Conservation (phyloP, 2,113 vertebrate genomes). For the Ia io region DNA sequence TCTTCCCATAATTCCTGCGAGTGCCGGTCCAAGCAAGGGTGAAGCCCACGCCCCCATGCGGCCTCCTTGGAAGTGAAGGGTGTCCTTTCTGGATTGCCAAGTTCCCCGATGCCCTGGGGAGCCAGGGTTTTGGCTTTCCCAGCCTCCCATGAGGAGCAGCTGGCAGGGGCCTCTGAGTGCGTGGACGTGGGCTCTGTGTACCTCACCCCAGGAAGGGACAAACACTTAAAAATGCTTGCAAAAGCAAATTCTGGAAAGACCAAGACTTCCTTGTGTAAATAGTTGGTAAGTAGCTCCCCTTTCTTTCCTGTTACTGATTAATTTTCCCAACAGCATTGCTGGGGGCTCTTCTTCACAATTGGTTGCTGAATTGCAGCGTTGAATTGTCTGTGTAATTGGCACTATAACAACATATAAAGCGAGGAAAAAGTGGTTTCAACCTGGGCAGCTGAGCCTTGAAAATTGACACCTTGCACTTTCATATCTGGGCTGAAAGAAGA, state of each 20-base stretch:
- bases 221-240: background rate
- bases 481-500: background rate
- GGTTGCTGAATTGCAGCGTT: slow-evolving; percentile 53
- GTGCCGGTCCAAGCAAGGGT: background rate
- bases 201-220: background rate
- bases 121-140: background rate
- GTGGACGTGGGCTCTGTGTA: background rate
- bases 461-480: slow-evolving; percentile 5
- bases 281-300: slow-evolving; percentile 19
- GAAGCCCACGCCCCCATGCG: background rate
- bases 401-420: slow-evolving; percentile 58
- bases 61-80: background rate
- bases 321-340: slow-evolving; percentile 61
- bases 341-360: slow-evolving; percentile 26
- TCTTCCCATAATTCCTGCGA: background rate
- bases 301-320: slow-evolving; percentile 52
- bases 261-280: slow-evolving; percentile 12
- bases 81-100: background rate
- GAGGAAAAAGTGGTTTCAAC: slow-evolving; percentile 25
- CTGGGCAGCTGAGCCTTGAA: slow-evolving; percentile 10
- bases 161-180: background rate
- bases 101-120: rapidly evolving
- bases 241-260: background rate
- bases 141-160: background rate
- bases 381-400: slow-evolving; percentile 64